phyloP scores from a whole-genome alignment of 2,888 invertebrate genomes.

The Osmoderma eremita region DNA sequence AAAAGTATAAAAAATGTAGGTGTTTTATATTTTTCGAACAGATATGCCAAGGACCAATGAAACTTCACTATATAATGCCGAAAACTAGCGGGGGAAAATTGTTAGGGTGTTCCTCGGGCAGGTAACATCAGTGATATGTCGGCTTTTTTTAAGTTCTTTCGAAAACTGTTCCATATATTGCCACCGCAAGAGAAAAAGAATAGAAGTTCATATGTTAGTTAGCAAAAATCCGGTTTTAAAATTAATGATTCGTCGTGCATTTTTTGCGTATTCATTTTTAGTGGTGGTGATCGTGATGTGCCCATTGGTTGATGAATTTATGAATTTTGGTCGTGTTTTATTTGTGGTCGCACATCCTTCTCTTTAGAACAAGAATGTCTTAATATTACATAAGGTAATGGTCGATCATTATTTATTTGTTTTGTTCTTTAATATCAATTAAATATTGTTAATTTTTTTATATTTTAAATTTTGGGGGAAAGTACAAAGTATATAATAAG shows the following conservation, averaged over 20 bases:
- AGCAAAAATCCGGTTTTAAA: slow-evolving; percentile 1
- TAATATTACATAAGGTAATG: too few species aligned
- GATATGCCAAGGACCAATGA: slow-evolving; percentile 57
- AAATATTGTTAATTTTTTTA: too few species aligned
- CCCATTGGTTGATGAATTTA: slow-evolving; percentile 10
- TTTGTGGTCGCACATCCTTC: too few species aligned
- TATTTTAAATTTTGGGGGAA: too few species aligned
- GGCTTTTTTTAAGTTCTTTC: slow-evolving; percentile 48
- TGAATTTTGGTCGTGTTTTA: background rate
- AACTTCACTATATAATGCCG: slow-evolving; percentile 55
- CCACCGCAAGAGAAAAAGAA: background rate
- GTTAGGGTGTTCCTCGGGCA: slow-evolving; percentile 46
- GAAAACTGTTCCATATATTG: slow-evolving; percentile 13
- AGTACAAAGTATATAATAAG: too few species aligned
- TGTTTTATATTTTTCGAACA: slow-evolving; percentile 53
- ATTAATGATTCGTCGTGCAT: background rate
- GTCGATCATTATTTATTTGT: too few species aligned
- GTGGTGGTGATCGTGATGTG: background rate
- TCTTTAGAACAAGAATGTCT: too few species aligned
- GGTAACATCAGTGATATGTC: slow-evolving; percentile 53
- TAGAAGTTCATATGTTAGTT: background rate
- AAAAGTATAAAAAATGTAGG: slow-evolving; percentile 48
- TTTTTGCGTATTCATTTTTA: slow-evolving; percentile 10
- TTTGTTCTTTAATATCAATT: too few species aligned
- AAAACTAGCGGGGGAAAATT: slow-evolving; percentile 54